Conservation (phyloP, 2,888 invertebrate species). For the Notocelia uddmanniana region DNA sequence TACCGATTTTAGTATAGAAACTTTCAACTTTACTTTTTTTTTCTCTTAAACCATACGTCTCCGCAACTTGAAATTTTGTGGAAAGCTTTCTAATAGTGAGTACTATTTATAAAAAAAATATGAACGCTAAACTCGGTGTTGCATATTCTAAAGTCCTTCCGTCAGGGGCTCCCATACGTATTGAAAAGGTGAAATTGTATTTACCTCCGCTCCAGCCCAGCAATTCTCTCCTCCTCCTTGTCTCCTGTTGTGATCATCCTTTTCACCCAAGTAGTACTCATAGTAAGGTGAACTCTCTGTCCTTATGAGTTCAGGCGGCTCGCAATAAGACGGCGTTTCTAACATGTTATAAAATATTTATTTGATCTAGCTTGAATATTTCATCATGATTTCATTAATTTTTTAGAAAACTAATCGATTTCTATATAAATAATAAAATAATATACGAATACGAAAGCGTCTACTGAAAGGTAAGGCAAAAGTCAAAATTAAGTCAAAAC, state of each 20-base stretch:
- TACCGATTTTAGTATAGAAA: no score
- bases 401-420: background rate
- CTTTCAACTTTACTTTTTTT: no score
- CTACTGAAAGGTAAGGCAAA: background rate
- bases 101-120: no score
- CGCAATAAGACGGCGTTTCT: constrained; percentile 50
- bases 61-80: no score
- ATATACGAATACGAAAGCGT: constrained; percentile 2
- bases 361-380: background rate
- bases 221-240: constrained; percentile 62
- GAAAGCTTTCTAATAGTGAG: no score
- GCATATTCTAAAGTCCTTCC: no score
- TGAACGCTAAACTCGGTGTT: no score
- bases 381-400: constrained; percentile 4
- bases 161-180: no score
- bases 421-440: background rate
- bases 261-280: constrained; percentile 73
- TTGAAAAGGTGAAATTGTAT: background rate
- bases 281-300: constrained; percentile 63
- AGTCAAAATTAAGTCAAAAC: constrained; percentile 9
- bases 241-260: constrained; percentile 61
- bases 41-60: no score
- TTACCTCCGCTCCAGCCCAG: constrained; percentile 73
- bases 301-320: constrained; percentile 49
- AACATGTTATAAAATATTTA: constrained; percentile 33